Evolutionary conservation across 2,888 invertebrate species (phyloP), one percentile per base, ranked within the genome.

Genomic region (Cheilosia variabilis): DNA sequence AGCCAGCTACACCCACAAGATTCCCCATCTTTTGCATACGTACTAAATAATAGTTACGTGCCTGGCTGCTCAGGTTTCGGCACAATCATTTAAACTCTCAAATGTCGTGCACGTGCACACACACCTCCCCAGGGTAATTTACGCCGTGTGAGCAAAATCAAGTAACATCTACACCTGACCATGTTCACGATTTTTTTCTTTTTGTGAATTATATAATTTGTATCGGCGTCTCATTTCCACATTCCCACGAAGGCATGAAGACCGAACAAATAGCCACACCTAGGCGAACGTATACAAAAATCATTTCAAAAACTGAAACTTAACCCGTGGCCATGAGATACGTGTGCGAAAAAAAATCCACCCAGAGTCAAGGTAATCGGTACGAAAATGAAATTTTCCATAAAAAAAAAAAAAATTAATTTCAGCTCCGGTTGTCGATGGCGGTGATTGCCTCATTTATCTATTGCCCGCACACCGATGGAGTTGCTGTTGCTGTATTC

Each of bases 391-490:
- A 37, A 73, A 52, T 13, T 52, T 37, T 62, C 47, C 68, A 31
- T 63, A 57, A 43, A 66, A 47, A 50, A 43, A 66, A 45, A n/a
- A n/a, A 31, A 55, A 15, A 37, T 65, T 75, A 84, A 84, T 84
- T 75, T 65, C 79, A 79, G 27, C 63, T 62, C 68, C 55, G 53
- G 57, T 57, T 78, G 55, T 66, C 72, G 47, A 57, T 73, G 78
- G 75, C 75, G 41, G 57, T 78, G 78, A 75, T 84, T 84, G 79
- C 69, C 73, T 84, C 73, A 79, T 79, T 80, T 68, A 80, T 72
- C 71, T 57, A 68, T 71, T 47, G 43, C 43, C 43, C 60, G 22
- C 69, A 69, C 63, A 68, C 75, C 73, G 66, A 66, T 86, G 52
- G 57, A 76, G 80, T 68, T 80, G 50, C 50, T 68, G 17, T 34